Evolutionary conservation across 92 coral and sea anemone species (phyloP), one percentile per base, ranked within the genome.

Genomic region (Ricordea florida): DNA sequence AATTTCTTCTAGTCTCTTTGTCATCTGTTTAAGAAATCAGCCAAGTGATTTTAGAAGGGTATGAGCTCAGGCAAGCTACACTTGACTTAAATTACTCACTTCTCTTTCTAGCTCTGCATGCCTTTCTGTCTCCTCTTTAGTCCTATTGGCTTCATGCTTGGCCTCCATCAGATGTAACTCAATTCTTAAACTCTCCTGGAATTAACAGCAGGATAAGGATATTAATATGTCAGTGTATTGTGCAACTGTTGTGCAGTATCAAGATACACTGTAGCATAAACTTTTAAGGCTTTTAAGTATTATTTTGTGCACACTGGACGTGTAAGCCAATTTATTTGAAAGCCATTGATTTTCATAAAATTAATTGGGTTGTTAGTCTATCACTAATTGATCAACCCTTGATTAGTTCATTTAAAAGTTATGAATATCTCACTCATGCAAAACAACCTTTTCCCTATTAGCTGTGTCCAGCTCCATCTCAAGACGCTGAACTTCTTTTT

Each of bases 71-170:
- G n/a, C n/a, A n/a, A n/a, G n/a, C n/a, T n/a, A n/a, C n/a, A n/a
- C n/a, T n/a, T n/a, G n/a, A n/a, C n/a, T n/a, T n/a, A n/a, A n/a
- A n/a, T n/a, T n/a, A n/a, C n/a, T n/a, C 38, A 92, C 98, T 91
- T 96, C 97, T 72, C 87, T 89, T 78, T 96, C 99, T 44, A 96
- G 67, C n/a, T 96, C 96, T 17, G 96, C 96, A 68, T 87, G 96
- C 45, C 90, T 74, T 46, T 96, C 99, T 32, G 89, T 92, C 26
- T 96, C 99, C 49, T 89, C 90, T 43, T 90, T 96, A 14, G 99
- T 88, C 53, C 82, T 89, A 23, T 86, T 82, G 44, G 99, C 99
- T 80, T 96, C 97, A 66, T 89, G 85, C 75, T 88, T 85, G 14
- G 99, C 99, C 44, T 93, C 93, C 78, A 92, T 87, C 26, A 96